Conservation (phyloP, 2,888 invertebrate genomes). For the Diaprepes abbreviatus region DNA sequence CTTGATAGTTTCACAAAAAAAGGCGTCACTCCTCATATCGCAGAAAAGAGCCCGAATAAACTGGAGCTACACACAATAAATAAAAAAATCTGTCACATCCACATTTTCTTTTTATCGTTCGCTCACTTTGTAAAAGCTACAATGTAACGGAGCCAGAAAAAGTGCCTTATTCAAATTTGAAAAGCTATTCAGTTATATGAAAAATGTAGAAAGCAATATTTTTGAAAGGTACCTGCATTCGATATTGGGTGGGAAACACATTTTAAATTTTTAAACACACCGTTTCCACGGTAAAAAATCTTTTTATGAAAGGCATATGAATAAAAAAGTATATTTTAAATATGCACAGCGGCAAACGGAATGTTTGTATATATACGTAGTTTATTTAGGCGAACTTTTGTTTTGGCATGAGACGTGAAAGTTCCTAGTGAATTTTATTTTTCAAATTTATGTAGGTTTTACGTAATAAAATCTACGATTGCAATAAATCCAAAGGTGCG, state of each 20-base stretch:
- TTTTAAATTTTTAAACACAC: conserved; percentile 16
- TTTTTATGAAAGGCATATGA: neutral
- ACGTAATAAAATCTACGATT: too few species aligned
- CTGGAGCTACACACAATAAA: conserved; percentile 23
- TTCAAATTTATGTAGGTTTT: too few species aligned
- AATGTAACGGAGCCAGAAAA: conserved; percentile 16
- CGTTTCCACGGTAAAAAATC: neutral
- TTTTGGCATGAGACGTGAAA: too few species aligned
- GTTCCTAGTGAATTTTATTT: too few species aligned
- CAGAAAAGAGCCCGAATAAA: conserved; percentile 24
- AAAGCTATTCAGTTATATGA: conserved; percentile 21
- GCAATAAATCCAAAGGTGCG: too few species aligned
- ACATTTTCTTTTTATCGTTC: conserved; percentile 26
- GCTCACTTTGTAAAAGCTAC: conserved; percentile 23
- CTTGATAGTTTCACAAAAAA: conserved; percentile 9
- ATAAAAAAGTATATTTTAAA: too few species aligned
- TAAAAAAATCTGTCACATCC: conserved; percentile 33
- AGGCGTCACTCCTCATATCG: conserved; percentile 21
- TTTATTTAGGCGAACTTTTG: too few species aligned
- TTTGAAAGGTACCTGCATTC: conserved; percentile 5
- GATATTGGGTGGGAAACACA: neutral
- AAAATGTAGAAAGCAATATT: conserved; percentile 27
- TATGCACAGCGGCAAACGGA: too few species aligned
- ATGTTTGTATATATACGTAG: too few species aligned
- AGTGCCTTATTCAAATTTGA: conserved; percentile 26